These are phyloP conservation scores for Falco peregrinus DNA, from an alignment of 2,797 vertebrate species.

Conservation along the genomic window DNA sequence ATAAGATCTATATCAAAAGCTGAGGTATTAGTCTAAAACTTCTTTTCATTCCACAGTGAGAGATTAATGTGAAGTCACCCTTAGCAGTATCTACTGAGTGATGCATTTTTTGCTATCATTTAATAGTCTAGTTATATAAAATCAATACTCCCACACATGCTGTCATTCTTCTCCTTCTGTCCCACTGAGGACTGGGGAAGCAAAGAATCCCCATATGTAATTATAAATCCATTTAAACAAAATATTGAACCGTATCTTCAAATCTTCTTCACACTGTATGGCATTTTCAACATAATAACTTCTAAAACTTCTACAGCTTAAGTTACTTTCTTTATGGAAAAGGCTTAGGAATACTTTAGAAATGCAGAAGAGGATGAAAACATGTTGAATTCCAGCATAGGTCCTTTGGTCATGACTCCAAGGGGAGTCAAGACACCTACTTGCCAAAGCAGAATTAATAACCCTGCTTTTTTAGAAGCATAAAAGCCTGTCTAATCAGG, in stretches of 20 bases:
- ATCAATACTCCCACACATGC: slow-evolving; percentile 45
- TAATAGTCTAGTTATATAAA: slow-evolving; percentile 58
- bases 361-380: neutral
- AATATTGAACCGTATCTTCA: slow-evolving; percentile 40
- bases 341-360: neutral
- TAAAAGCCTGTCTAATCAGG: neutral
- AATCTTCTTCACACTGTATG: neutral
- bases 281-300: slow-evolving; percentile 5
- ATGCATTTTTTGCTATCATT: slow-evolving; percentile 47
- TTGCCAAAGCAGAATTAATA: neutral
- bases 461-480: neutral
- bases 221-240: slow-evolving; percentile 42
- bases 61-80: neutral
- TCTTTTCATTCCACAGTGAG: neutral
- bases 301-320: neutral
- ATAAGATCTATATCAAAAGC: slow-evolving; percentile 4
- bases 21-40: neutral
- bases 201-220: slow-evolving; percentile 26
- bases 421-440: neutral
- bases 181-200: slow-evolving; percentile 3
- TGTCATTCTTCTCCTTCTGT: slow-evolving; percentile 47
- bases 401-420: neutral
- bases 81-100: neutral
- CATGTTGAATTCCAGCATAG: neutral
- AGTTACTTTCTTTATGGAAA: neutral